Evolutionary conservation across 2,888 invertebrate species (phyloP), one percentile per base, ranked within the genome.

Genomic region (Piscicola geometra): DNA sequence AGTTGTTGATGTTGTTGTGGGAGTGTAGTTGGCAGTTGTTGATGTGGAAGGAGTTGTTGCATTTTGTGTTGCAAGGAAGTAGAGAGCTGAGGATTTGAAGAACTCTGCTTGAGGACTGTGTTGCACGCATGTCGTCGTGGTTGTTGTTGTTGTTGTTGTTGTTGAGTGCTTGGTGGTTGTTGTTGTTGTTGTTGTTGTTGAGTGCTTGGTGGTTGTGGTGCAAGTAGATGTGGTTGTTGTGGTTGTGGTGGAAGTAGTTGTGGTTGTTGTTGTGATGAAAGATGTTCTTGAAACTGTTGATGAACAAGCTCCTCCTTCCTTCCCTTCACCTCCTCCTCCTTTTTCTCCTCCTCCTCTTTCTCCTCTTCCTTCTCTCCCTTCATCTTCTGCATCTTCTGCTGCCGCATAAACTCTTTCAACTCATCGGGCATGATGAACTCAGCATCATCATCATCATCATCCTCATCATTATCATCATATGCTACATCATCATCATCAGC

Each of bases 371-470:
- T 32, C 68, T 33, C 33, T 68, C 68, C 0, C 33, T 32, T 3
- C 33, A 68, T n/a, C 21, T 70, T 33, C 41, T 70, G 70, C 70
- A 64, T 9, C n/a, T 56, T 72, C 32, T 72, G 72, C 56, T 72
- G 72, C 56, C 72, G 36, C 32, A 72, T 28, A 21, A 72, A 72
- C 33, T 72, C 72, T 32, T 72, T 72, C 72, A 72, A 0, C 56
- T 72, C 72, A 32, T 72, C 72, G 15, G 72, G 72, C n/a, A 72
- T 72, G 32, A 72, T 72, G 56, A 72, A 72, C 18, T 56, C 52
- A 9, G 28, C 72, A 36, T 71, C 71, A 25, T 71, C 71, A 28
- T 32, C 32, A 5, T 72, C 72, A 9, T 72, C 72, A 68, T 32
- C 3, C 12, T n/a, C 1, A 32, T n/a, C 30, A 3, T 3, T 9